Evolutionary conservation across 2,797 vertebrate genomes (phyloP).

Genomic region (Dallia pectoralis): DNA sequence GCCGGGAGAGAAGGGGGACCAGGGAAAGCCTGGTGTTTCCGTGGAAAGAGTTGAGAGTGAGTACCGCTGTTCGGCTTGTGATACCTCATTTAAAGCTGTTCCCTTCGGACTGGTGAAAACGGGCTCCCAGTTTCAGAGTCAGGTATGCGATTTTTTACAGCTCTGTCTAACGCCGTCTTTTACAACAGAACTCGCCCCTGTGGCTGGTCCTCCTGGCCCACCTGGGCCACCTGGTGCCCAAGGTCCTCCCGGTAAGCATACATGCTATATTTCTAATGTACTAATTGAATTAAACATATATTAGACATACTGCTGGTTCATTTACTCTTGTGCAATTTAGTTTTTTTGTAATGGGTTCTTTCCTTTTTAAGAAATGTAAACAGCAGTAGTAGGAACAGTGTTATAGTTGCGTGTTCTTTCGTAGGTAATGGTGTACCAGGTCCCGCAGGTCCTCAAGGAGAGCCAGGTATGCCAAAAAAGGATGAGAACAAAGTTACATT

Average conservation of each 20-base stretch:
- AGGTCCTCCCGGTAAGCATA: slow-evolving; percentile 58
- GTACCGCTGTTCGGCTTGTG: slow-evolving; percentile 11
- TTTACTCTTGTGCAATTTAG: neutral
- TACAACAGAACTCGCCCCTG: slow-evolving; percentile 14
- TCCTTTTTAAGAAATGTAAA: neutral
- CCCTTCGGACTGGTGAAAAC: neutral
- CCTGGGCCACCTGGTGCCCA: slow-evolving; percentile 70
- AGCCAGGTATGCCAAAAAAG: slow-evolving; percentile 30
- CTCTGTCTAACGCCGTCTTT: neutral
- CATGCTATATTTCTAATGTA: neutral
- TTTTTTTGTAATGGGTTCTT: neutral
- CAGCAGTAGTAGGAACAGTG: neutral
- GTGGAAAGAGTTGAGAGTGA: slow-evolving; percentile 58
- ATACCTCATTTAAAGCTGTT: neutral
- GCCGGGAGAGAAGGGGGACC: slow-evolving; percentile 62
- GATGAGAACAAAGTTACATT: slow-evolving; percentile 39
- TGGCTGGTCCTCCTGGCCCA: slow-evolving; percentile 53
- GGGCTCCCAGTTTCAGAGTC: neutral
- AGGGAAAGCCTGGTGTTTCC: slow-evolving; percentile 70
- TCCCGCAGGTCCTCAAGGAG: slow-evolving; percentile 77
- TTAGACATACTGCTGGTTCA: neutral
- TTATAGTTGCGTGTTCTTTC: neutral
- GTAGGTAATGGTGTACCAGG: slow-evolving; percentile 60
- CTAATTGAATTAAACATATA: neutral
- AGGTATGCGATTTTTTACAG: neutral